Evolutionary conservation across 2,888 invertebrate species (phyloP), one percentile per base, ranked within the genome.

Genomic region (Campoplex capitator): DNA sequence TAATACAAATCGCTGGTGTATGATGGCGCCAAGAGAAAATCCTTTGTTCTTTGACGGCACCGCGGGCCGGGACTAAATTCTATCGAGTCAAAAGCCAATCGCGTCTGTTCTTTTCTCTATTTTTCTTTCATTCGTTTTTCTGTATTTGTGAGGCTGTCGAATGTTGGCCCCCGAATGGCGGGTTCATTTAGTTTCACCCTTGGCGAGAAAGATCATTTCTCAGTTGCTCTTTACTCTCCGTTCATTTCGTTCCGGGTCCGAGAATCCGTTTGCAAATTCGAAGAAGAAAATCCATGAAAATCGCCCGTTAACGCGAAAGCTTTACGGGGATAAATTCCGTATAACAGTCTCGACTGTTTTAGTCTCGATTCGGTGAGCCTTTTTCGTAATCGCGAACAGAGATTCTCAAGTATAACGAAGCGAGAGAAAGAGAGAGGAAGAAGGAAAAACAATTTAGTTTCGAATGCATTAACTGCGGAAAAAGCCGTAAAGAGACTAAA

Each of bases 171-270:
- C n/a, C 28, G 62, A 78, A 68, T 85, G 73, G 65, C 78, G 54
- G 82, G 56, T 71, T 77, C 78, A 62, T 83, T 83, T 76, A 65
- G 82, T 84, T 87, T 87, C 84, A 82, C 82, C 81, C 81, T 84
- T 48, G 81, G 76, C 77, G 71, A 23, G 23, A 18, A 67, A 62
- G 42, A 77, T 86, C 75, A 75, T 83, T 80, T 79, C 71, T 79
- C 79, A 67, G 48, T 56, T 18, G 9, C 35, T 62, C 71, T 71
- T 71, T 32, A n/a, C 75, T 65, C 38, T 45, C 51, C 75, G 74
- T 70, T 54, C 78, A 68, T 67, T 78, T 78, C 38, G 51, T 68
- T 68, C 68, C 54, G n/a, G 48, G 38, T 16, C 54, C 42, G 28
- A 18, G 78, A 35, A 48, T 6, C 28, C 42, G 68, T 42, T 51